Percentiles rank a stretch among this genome's conserved stretches.
These are phyloP conservation scores for Meta bourneti DNA, from an alignment of 2,888 invertebrate genomes.

Conservation along the genomic window DNA sequence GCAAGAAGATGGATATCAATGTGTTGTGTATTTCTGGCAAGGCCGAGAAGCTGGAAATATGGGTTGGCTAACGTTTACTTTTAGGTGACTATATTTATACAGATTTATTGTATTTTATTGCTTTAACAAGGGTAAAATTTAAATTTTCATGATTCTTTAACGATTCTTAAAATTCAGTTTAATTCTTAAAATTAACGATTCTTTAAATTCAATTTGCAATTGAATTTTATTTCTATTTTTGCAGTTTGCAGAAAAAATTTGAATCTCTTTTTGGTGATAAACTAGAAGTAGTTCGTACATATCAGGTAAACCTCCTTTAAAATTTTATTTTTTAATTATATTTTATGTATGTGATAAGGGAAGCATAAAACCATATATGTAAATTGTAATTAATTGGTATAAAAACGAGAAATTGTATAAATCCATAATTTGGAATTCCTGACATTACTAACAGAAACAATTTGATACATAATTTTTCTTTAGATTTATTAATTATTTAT, in stretches of 20 bases:
- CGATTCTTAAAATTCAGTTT: not conserved
- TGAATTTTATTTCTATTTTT: not conserved
- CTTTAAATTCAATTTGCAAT: not conserved
- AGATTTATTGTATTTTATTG: not conserved
- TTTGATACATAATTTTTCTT: too few relatives aligned
- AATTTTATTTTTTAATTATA: not conserved
- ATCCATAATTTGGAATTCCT: too few relatives aligned
- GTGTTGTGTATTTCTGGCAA: constrained; percentile 99
- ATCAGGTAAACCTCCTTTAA: constrained; percentile 84
- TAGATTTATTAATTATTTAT: too few relatives aligned
- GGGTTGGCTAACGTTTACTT: constrained; percentile 99
- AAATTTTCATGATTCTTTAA: not conserved
- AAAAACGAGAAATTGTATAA: too few relatives aligned
- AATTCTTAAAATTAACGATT: not conserved
- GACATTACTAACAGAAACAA: too few relatives aligned
- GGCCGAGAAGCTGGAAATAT: constrained; percentile 97
- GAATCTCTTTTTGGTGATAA: constrained; percentile 93
- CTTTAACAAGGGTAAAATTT: not conserved
- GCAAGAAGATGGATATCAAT: constrained; percentile 89
- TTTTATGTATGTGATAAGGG: too few relatives aligned
- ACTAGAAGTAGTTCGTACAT: constrained; percentile 95
- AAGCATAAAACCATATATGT: too few relatives aligned
- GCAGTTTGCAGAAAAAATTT: constrained; percentile 91
- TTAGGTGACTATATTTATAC: constrained; percentile 84
- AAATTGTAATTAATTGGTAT: too few relatives aligned